These are phyloP conservation scores for Cephus spinipes DNA, from an alignment of 2,888 invertebrate genomes.

Conservation along the genomic window DNA sequence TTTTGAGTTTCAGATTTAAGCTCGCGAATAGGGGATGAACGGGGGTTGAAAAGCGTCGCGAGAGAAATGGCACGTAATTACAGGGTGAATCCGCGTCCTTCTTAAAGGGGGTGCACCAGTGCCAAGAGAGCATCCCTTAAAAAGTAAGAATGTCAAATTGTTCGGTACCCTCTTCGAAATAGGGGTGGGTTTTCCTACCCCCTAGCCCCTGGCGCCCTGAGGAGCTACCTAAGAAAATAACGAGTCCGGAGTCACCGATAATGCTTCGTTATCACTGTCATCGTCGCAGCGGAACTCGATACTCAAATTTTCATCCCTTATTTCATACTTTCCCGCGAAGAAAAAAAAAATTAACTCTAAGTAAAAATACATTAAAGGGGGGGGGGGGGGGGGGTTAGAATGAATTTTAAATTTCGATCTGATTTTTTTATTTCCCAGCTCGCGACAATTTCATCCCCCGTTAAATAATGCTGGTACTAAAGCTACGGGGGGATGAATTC, in stretches of 20 bases:
- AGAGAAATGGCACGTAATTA: conserved; percentile 48
- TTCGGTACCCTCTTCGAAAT: conserved; percentile 36
- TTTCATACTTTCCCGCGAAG: no score
- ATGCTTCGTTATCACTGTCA: not conserved
- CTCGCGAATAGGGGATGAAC: conserved; percentile 21
- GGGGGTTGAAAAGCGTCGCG: conserved; percentile 30
- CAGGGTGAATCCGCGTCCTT: conserved; percentile 11
- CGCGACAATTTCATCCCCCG: not conserved
- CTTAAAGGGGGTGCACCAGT: not conserved
- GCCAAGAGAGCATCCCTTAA: not conserved
- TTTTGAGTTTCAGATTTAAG: conserved; percentile 37
- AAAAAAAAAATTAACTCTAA: not conserved
- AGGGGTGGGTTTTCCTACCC: conserved; percentile 15
- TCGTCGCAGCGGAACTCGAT: not conserved
- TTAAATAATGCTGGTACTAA: not conserved
- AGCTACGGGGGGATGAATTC: conserved; percentile 14
- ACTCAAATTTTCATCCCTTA: not conserved
- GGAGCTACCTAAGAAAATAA: not conserved
- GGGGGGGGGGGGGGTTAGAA: no score
- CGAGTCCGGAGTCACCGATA: not conserved
- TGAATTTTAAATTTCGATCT: not conserved
- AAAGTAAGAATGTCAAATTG: conserved; percentile 45
- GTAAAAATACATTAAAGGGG: not conserved
- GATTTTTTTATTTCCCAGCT: not conserved
- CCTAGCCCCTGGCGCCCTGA: no score